phyloP scores from a whole-genome alignment of 2,888 invertebrate species.

The Chymomyza caudatula region DNA sequence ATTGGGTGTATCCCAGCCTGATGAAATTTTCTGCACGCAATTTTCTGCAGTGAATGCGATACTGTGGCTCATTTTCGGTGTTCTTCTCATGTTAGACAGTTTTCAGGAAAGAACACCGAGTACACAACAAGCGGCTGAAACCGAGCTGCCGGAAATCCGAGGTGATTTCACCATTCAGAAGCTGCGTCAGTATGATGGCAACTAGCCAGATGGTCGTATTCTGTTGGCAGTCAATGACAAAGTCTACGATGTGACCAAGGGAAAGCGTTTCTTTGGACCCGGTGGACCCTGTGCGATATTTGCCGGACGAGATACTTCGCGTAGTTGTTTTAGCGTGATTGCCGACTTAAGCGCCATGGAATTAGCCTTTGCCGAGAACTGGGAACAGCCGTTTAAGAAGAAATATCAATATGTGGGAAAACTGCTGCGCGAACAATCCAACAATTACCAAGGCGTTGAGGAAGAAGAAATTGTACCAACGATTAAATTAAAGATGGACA shows the following conservation, averaged over 20 bases:
- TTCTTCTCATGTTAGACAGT: background rate
- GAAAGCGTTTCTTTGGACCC: slow-evolving; percentile 92
- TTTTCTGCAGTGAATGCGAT: too few relatives aligned
- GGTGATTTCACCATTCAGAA: slow-evolving; percentile 92
- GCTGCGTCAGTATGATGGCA: slow-evolving; percentile 89
- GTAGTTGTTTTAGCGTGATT: background rate
- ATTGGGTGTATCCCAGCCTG: too few relatives aligned
- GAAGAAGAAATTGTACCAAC: too few relatives aligned
- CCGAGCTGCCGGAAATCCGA: slow-evolving; percentile 86
- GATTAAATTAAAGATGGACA: too few relatives aligned
- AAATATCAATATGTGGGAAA: background rate
- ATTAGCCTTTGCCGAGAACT: background rate
- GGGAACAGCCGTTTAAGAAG: background rate
- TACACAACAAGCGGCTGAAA: slow-evolving; percentile 66
- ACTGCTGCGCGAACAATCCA: background rate
- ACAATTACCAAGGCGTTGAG: too few relatives aligned
- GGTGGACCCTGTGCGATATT: slow-evolving; percentile 79
- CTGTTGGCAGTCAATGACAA: slow-evolving; percentile 93
- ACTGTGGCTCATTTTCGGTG: background rate
- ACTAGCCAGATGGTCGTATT: slow-evolving; percentile 88
- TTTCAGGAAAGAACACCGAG: background rate
- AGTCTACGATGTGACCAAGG: slow-evolving; percentile 93
- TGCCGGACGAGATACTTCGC: background rate
- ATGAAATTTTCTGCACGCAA: too few relatives aligned
- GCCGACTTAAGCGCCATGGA: background rate